phyloP scores from a whole-genome alignment of 2,888 invertebrate species.

The Hecatera dysodea region DNA sequence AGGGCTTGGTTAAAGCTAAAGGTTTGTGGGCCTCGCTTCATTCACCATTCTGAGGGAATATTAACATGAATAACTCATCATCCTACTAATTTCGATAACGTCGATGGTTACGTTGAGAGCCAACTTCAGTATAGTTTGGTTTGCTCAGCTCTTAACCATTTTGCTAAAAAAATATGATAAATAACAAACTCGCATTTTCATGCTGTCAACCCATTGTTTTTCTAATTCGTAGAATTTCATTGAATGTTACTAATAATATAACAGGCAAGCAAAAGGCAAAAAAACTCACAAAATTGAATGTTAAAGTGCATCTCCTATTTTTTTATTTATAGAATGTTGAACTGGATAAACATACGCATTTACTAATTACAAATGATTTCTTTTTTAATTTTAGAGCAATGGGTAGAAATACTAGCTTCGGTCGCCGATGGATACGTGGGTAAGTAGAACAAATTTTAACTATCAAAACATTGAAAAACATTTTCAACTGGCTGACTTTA shows the following conservation, averaged over 20 bases:
- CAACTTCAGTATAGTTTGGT: slow-evolving; percentile 16
- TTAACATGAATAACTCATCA: slow-evolving; percentile 41
- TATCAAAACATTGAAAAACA: neutral
- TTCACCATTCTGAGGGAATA: slow-evolving; percentile 44
- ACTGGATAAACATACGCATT: neutral
- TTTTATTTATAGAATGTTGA: neutral
- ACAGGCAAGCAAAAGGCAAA: too few species aligned
- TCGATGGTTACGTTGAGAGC: slow-evolving; percentile 4
- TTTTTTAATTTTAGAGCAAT: slow-evolving; percentile 79
- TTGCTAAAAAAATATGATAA: too few species aligned
- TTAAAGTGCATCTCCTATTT: neutral
- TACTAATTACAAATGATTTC: slow-evolving; percentile 15
- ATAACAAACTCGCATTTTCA: slow-evolving; percentile 10
- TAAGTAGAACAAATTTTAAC: slow-evolving; percentile 67
- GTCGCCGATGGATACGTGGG: slow-evolving; percentile 83
- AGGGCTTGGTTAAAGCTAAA: slow-evolving; percentile 85
- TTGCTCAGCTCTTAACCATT: slow-evolving; percentile 1
- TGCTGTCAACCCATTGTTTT: neutral
- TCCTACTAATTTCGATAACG: slow-evolving; percentile 21
- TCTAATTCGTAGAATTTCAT: slow-evolving; percentile 1
- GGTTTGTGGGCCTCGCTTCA: slow-evolving; percentile 87
- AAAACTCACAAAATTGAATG: too few species aligned
- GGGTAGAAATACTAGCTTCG: slow-evolving; percentile 79
- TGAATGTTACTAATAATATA: slow-evolving; percentile 10
- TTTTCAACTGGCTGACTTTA: neutral